A percentile compares a stretch with the other conserved stretches of the same genome.
Evolutionary conservation across 2,888 invertebrate species (phyloP).

Genomic region (Gryllus longicercus): DNA sequence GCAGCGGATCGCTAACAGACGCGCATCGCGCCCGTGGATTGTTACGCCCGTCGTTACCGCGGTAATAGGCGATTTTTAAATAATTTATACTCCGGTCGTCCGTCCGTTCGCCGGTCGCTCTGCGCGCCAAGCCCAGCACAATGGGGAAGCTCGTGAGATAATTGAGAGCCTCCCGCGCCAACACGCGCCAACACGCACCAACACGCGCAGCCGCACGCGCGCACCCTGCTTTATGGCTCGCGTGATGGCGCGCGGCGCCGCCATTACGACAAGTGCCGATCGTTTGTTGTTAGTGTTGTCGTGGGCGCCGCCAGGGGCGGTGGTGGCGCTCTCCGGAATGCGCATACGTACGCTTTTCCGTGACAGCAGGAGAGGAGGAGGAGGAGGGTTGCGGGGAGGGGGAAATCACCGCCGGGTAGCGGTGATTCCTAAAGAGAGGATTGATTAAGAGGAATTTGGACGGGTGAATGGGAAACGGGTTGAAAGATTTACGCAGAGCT

Average conservation of each 20-base stretch:
- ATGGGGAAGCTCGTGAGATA: not conserved
- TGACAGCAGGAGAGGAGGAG: too few relatives aligned
- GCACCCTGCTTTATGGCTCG: not conserved
- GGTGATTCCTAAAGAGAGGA: constrained; percentile 17
- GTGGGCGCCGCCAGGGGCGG: not conserved
- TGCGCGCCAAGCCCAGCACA: not conserved
- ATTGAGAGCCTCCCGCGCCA: not conserved
- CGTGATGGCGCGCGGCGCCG: not conserved
- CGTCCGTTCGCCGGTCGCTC: not conserved
- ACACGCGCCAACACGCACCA: too few relatives aligned
- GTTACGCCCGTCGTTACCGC: not conserved
- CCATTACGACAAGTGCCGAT: not conserved
- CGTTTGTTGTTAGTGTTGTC: constrained; percentile 5
- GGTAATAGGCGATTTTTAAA: constrained; percentile 2
- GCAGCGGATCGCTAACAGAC: not conserved
- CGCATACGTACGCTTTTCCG: not conserved
- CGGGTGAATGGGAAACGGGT: not conserved
- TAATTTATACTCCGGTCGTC: not conserved
- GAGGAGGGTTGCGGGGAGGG: not conserved
- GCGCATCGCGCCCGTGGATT: not conserved
- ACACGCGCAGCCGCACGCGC: not conserved
- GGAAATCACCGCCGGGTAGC: not conserved
- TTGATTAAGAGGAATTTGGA: constrained; percentile 8
- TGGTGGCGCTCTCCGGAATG: not conserved
- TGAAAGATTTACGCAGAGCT: not conserved